phyloP scores from a whole-genome alignment of 1,140 invertebrate genomes.

The Drosophila leontia region DNA sequence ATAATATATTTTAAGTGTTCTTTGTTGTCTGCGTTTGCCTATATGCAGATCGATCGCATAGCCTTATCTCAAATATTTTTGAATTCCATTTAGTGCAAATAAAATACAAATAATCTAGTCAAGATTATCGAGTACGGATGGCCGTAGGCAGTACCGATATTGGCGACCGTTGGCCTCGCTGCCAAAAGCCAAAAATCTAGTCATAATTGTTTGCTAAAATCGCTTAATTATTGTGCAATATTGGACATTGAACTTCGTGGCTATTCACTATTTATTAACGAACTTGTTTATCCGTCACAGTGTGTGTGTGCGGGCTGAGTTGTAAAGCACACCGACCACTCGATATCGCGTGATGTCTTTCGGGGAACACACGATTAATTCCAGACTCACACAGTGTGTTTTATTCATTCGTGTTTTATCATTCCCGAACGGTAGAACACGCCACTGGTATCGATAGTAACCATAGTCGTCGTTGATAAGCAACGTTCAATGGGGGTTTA shows the following conservation, averaged over 20 bases:
- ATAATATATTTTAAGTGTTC: conserved; percentile 1
- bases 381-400: conserved; percentile 17
- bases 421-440: conserved; percentile 55
- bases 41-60: conserved; percentile 3
- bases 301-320: neutral
- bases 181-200: conserved; percentile 24
- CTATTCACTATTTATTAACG: conserved; percentile 36
- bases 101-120: conserved; percentile 29
- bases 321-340: neutral
- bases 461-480: conserved; percentile 46
- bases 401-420: conserved; percentile 39
- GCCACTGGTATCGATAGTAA: conserved; percentile 52
- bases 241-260: conserved; percentile 41
- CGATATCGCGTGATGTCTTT: conserved; percentile 55
- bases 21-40: conserved; percentile 2
- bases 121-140: conserved; percentile 16
- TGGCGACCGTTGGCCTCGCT: conserved; percentile 7
- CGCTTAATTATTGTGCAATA: conserved; percentile 41
- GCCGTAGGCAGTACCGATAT: neutral
- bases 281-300: conserved; percentile 14
- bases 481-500: conserved; percentile 37
- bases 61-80: conserved; percentile 17
- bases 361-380: conserved; percentile 29
- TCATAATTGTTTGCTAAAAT: conserved; percentile 18
- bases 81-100: conserved; percentile 12